Evolutionary conservation across 2,113 vertebrate species (phyloP).

Genomic region (Hemibagrus wyckioides): DNA sequence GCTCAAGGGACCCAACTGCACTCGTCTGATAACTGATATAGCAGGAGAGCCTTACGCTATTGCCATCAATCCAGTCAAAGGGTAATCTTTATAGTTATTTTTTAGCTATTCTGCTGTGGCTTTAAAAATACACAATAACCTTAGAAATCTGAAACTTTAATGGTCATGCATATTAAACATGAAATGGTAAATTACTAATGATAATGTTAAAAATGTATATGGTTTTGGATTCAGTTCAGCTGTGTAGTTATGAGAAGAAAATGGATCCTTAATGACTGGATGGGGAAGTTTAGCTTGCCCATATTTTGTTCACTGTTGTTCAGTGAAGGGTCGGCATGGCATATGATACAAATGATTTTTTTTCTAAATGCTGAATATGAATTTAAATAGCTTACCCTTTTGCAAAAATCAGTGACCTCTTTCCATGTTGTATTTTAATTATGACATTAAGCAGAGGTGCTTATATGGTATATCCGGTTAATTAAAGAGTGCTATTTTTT

Average conservation of each 20-base stretch:
- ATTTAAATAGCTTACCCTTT: not conserved
- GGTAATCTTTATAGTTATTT: constrained; percentile 72
- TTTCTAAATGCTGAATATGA: not conserved
- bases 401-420: not conserved
- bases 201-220: not conserved
- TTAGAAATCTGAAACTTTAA: not conserved
- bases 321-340: not conserved
- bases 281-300: not conserved
- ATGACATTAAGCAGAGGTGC: not conserved
- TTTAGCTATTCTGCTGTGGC: not conserved
- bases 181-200: not conserved
- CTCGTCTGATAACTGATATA: constrained; percentile 92
- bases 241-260: not conserved
- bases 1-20: constrained; percentile 91
- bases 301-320: not conserved
- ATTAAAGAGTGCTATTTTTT: not conserved
- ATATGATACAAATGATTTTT: not conserved
- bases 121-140: not conserved
- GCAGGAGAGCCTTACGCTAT: constrained; percentile 96
- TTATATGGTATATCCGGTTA: not conserved
- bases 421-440: not conserved
- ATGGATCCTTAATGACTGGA: not conserved
- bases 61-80: constrained; percentile 87
- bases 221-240: not conserved
- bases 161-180: not conserved